Conservation (phyloP, 2,113 vertebrate genomes). For the Recurvirostra avosetta region DNA sequence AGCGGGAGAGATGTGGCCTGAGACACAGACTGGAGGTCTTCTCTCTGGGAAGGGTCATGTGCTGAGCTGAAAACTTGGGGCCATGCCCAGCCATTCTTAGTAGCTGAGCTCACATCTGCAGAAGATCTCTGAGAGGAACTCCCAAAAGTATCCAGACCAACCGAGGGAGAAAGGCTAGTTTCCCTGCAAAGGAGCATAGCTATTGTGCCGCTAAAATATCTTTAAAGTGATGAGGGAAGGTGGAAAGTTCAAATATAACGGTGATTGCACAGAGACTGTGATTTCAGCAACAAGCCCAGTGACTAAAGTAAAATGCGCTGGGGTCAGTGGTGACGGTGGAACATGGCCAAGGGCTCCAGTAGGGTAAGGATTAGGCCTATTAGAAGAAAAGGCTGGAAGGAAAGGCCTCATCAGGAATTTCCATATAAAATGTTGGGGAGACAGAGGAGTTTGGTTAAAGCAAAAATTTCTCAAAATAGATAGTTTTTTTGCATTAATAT, state of each 20-base stretch:
- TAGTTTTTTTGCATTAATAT: neutral
- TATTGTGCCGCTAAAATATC: neutral
- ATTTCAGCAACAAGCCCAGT: neutral
- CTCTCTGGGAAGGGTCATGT: constrained; percentile 39
- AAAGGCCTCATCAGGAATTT: neutral
- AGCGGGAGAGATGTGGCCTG: neutral
- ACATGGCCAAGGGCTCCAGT: neutral
- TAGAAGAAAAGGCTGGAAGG: neutral
- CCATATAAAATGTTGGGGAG: neutral
- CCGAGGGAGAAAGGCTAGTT: neutral
- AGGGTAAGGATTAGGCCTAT: neutral
- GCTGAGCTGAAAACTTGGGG: constrained; percentile 15
- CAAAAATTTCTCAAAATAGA: neutral
- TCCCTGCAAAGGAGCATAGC: neutral
- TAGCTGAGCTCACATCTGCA: constrained; percentile 48
- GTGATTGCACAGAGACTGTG: neutral
- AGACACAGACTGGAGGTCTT: constrained; percentile 35
- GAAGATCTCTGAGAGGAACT: constrained; percentile 17
- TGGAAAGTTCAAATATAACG: neutral
- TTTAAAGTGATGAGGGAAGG: neutral
- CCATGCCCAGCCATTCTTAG: constrained; percentile 34
- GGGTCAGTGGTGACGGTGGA: neutral
- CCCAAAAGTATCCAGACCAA: neutral
- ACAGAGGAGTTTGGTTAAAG: neutral
- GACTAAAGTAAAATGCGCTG: neutral